Evolutionary conservation across 2,113 vertebrate genomes (phyloP), one percentile per base, ranked within the genome.

Genomic region (Gymnobelideus leadbeateri): DNA sequence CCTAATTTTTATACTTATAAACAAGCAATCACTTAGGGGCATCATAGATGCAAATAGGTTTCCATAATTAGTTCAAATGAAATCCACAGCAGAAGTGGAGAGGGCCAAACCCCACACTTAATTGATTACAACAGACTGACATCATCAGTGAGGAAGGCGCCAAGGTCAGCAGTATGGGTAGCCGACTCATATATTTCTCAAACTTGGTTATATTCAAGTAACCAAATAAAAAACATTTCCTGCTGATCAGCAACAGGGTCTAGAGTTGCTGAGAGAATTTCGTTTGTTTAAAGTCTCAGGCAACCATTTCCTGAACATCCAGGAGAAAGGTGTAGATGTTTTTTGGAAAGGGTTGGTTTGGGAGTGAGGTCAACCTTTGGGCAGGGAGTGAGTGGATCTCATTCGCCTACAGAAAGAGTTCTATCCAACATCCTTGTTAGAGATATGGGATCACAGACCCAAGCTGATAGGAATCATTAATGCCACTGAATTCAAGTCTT

Each of bases 61-160:
- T 16, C 6, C 3, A 37, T 53, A 37, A 52, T 55, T 89, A 89
- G 93, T 61, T 93, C 47, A 95, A 95, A 96, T 91, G 16, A 7
- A 97, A 21, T 49, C 43, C 28, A 25, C 2, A 55, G 49, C 61
- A 91, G 57, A 92, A 61, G 91, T 91, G 25, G 52, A 37, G 90
- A 47, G 94, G 93, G 31, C 50, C 57, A 93, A 95, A 90, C 31
- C 92, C 51, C 43, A 91, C 51, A 61, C 31, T 61, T 94, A 96
- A 93, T 51, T 94, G 91, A 93, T 92, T 93, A 55, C 94, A 94
- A 91, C 89, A 92, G 94, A 96, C 89, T 94, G 96, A 95, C 91
- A 94, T 47, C 91, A 89, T 16, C n/a, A 10, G 91, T 95, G 77
- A 54, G 23, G 26, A 55, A 68, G 51, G 55, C 57, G 53, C 68